Base-by-base conservation (phyloP, 1,140 invertebrate genomes). In the Neuroterus valhalla region DNA sequence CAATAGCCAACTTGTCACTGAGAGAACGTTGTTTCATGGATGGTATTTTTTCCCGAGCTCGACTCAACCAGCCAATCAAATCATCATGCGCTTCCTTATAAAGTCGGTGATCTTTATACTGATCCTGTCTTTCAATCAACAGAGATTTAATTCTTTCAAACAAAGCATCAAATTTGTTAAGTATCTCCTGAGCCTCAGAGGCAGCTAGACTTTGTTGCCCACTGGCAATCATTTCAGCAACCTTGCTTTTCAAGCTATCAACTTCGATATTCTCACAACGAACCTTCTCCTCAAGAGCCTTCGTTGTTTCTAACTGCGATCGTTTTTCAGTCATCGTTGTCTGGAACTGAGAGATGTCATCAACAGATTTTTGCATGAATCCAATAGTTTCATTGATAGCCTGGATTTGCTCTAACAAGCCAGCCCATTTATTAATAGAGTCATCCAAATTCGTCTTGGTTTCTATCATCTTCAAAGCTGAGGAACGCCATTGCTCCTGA, bases 11-110 rank as follows among this genome's bases (percentile, higher is more conserved):
- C 89, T 97, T 96, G 82, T 98, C 96, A 82, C 95, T 95, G 0
- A 97, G 86, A 11, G 95, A 94, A 78, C 94, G 93, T 77, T 97
- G 96, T 84, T 96, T 96, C 71, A 97, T 90, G 4, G 95, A 94
- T 12, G 96, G 96, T 78, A 98, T 93, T 84, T 97, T 97, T 88
- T 98, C 96, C 71, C 96, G 92, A 6, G 96, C 95, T 77, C 96
- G 91, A 67, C 92, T 95, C 73, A 98, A 91, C 96, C 96, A 98
- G 45, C 93, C 92, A 46, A 95, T 94, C 5, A 98, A 89, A 86
- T 97, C 96, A 85, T 98, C 96, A 78, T 96, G 94, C 48, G 96
- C 95, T 90, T 97, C 96, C 86, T 97, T 97, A 80, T 97, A 98
- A 21, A 94, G 87, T 72, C 95, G 92, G 85, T 98, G 96, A 88